phyloP scores from a whole-genome alignment of 2,797 vertebrate genomes.

The Helostoma temminkii region DNA sequence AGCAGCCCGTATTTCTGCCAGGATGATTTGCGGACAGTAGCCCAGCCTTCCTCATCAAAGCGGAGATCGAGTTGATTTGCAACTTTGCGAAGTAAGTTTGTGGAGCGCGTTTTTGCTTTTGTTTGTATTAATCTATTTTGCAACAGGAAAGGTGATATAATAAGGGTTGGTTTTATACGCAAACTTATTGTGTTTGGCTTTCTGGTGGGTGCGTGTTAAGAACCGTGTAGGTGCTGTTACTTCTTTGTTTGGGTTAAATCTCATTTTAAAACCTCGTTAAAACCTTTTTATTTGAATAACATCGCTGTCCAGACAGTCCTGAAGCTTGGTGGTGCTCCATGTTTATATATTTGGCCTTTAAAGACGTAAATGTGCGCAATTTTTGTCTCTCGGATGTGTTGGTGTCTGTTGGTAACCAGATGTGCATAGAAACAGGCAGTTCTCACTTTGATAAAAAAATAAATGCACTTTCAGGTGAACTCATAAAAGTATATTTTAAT shows the following conservation, averaged over 20 bases:
- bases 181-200: conserved; percentile 16
- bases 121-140: neutral
- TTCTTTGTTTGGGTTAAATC: neutral
- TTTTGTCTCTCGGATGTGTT: conserved; percentile 2
- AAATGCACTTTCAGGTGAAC: neutral
- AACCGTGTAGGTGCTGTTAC: conserved; percentile 2
- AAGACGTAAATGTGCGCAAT: conserved; percentile 24
- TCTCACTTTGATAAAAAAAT: neutral
- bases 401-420: conserved; percentile 9
- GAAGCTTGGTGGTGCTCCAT: conserved; percentile 11
- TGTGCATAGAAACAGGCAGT: conserved; percentile 5
- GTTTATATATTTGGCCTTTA: conserved; percentile 2
- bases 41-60: conserved; percentile 71
- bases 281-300: neutral
- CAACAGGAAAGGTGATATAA: neutral
- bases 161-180: neutral
- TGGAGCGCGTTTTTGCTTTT: conserved; percentile 14
- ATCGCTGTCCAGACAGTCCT: neutral
- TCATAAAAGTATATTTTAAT: neutral
- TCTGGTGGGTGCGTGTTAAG: conserved; percentile 10
- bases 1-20: conserved; percentile 55
- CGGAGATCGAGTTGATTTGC: conserved; percentile 72
- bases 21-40: conserved; percentile 72
- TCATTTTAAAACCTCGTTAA: neutral
- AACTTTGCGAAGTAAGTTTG: conserved; percentile 81